Evolutionary conservation across 2,797 vertebrate genomes (phyloP).

Genomic region (Spheniscus humboldti): DNA sequence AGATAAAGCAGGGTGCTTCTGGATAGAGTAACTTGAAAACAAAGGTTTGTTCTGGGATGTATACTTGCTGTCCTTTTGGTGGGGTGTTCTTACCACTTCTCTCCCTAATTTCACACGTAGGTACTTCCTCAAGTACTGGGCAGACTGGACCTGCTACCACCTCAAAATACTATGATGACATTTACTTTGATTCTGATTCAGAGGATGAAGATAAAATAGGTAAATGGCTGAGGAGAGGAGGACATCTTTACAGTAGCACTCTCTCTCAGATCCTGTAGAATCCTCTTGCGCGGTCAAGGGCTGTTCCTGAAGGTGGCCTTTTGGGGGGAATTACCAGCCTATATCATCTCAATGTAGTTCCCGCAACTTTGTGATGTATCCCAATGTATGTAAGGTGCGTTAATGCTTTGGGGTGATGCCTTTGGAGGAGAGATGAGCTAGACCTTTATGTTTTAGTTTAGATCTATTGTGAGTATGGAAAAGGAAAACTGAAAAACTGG

Average conservation of each 20-base stretch:
- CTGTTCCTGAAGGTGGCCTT: neutral
- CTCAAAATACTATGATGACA: conserved; percentile 81
- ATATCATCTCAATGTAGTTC: neutral
- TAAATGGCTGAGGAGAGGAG: conserved; percentile 47
- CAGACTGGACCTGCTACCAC: conserved; percentile 25
- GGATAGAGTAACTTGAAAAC: neutral
- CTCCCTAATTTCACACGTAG: conserved; percentile 44
- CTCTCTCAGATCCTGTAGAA: neutral
- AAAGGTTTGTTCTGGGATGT: neutral
- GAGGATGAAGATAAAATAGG: conserved; percentile 84
- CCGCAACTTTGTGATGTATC: neutral
- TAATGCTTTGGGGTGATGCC: neutral
- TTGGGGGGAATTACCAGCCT: neutral
- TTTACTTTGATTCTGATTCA: conserved; percentile 95
- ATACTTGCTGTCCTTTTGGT: neutral
- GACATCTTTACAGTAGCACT: neutral
- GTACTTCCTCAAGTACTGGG: conserved; percentile 62
- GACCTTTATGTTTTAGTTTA: neutral
- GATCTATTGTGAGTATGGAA: neutral
- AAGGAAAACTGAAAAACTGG: neutral
- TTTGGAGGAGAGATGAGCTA: neutral
- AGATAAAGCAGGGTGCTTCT: neutral
- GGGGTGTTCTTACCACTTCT: neutral
- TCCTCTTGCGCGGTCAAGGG: neutral
- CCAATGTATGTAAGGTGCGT: rapidly evolving